These are phyloP conservation scores for Shinisaurus crocodilurus DNA, from an alignment of 2,113 vertebrate species.

Conservation along the genomic window DNA sequence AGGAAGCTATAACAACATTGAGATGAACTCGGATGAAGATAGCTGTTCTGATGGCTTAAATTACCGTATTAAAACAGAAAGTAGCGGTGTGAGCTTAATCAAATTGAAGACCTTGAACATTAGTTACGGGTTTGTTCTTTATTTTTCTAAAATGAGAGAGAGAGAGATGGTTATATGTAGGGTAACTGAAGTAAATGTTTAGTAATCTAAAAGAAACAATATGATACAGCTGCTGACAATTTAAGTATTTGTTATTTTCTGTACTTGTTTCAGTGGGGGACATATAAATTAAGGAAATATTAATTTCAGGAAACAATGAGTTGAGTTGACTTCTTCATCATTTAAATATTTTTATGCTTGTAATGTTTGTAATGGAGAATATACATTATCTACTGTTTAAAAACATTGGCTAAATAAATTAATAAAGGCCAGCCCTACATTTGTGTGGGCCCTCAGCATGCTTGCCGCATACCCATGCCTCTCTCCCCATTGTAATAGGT, in stretches of 20 bases:
- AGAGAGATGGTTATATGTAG: not conserved
- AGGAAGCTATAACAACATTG: not conserved
- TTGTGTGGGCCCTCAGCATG: not conserved
- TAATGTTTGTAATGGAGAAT: not conserved
- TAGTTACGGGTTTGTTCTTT: constrained; percentile 10
- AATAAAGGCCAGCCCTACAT: not conserved
- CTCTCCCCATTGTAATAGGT: not conserved
- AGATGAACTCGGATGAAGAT: constrained; percentile 11
- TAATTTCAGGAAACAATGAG: not conserved
- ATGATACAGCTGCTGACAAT: not conserved
- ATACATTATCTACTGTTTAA: not conserved
- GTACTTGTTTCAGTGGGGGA: not conserved
- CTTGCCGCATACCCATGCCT: too few relatives aligned
- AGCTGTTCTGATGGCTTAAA: constrained; percentile 9
- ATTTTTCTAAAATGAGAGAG: not conserved
- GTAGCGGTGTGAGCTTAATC: not conserved
- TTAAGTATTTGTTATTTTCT: not conserved
- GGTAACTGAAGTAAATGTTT: not conserved
- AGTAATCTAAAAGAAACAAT: not conserved
- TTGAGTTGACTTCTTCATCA: not conserved
- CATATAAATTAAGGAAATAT: not conserved
- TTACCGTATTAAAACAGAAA: not conserved
- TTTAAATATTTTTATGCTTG: not conserved
- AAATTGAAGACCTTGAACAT: not conserved
- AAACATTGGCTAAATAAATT: not conserved